Base-by-base conservation (phyloP, 1,140 invertebrate genomes). In the Drosophila hydei region DNA sequence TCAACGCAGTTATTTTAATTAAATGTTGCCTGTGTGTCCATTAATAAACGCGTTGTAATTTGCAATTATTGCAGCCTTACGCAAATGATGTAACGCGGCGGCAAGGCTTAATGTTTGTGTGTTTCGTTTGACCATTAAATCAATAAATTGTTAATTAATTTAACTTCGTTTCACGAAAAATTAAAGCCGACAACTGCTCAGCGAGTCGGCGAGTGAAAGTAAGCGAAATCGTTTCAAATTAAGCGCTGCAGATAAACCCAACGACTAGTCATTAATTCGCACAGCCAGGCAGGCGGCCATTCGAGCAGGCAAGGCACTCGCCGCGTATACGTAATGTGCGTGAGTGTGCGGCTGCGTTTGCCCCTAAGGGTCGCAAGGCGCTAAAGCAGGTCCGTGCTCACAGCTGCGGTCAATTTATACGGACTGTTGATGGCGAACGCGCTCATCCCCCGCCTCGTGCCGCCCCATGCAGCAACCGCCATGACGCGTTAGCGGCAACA, bases 271-370 rank as follows among this genome's bases (percentile, higher is more conserved):
- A 73, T 73, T 73, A 73, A 73, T 73, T 69, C 52, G 52, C 67
- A 64, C 47, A 14, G 27, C 25, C 23, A 16, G 25, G 21, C 21
- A n/a, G 43, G 7, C 9, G 11, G 9, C 7, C 33, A 40, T 16
- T 25, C 52, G 23, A 48, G 42, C 72, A 18, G 27, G 33, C 33
- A 11, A 7, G 30, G 47, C 65, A 48, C 55, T 69, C 79, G 36
- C 50, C 51, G 80, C 80, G 79, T 84, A 84, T 84, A 58, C 68
- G 72, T 52, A 76, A 77, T 79, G 12, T 68, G n/a, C n/a, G n/a
- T n/a, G n/a, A n/a, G n/a, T n/a, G n/a, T n/a, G n/a, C n/a, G n/a
- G n/a, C n/a, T n/a, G n/a, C n/a, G 56, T 52, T 19, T 51, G 40
- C 30, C 54, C 47, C 43, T 9, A 23, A 62, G 68, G 61, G 47